phyloP scores from a whole-genome alignment of 2,113 vertebrate species.

The Heloderma charlesbogerti region DNA sequence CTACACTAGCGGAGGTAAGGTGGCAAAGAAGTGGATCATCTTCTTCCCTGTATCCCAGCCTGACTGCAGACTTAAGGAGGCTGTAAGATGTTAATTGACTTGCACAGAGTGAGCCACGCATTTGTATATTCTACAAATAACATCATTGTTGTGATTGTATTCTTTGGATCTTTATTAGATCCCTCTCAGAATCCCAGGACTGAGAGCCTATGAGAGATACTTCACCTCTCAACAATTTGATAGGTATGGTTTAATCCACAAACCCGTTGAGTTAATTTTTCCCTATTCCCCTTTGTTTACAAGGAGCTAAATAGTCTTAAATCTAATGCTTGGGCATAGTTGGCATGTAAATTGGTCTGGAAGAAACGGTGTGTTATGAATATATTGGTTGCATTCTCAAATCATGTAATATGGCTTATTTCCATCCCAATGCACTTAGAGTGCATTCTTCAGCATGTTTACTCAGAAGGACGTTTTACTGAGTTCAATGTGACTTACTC shows the following conservation, averaged over 20 bases:
- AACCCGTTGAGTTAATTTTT: not conserved
- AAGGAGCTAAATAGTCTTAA: not conserved
- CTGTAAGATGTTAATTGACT: not conserved
- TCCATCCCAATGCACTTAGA: not conserved
- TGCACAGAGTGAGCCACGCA: not conserved
- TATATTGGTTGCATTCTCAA: not conserved
- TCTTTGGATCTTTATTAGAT: not conserved
- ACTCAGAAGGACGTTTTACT: not conserved
- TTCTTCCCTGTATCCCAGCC: not conserved
- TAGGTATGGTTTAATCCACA: not conserved
- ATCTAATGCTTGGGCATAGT: not conserved
- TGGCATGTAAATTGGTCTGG: not conserved
- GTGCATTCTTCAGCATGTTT: not conserved
- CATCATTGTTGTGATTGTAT: not conserved
- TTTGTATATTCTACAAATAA: not conserved
- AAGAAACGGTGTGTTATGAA: not conserved
- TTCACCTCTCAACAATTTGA: not conserved
- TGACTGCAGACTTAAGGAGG: not conserved
- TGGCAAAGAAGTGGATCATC: too few species aligned
- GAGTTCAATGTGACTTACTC: not conserved
- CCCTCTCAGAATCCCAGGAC: not conserved
- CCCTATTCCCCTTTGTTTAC: not conserved
- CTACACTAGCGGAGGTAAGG: constrained; percentile 96
- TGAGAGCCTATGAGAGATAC: not conserved
- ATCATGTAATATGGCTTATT: not conserved